Conservation (phyloP, 2,113 vertebrate genomes). For the Anguilla rostrata region DNA sequence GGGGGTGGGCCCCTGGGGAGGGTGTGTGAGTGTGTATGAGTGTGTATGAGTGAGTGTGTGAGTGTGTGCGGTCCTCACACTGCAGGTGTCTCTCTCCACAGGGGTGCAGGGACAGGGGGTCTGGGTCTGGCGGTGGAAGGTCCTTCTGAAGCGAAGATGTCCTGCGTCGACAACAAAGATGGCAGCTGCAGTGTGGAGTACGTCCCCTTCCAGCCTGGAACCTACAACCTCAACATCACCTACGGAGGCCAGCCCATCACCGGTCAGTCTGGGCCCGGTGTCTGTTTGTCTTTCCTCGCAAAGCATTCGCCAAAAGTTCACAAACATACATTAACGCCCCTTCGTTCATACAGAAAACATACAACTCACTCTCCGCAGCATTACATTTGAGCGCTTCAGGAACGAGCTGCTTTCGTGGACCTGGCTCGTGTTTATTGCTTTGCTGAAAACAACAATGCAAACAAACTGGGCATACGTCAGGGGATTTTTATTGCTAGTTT, state of each 20-base stretch:
- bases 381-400: no score
- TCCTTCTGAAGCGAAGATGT: constrained; percentile 93
- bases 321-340: no score
- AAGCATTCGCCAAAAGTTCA: no score
- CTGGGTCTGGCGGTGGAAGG: constrained; percentile 89
- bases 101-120: constrained; percentile 88
- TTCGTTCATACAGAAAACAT: no score
- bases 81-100: constrained; percentile 37
- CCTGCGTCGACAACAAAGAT: constrained; percentile 93
- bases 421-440: no score
- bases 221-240: constrained; percentile 89
- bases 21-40: neutral
- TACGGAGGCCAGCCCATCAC: constrained; percentile 87
- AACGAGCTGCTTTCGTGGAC: no score
- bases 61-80: neutral
- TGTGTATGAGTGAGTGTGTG: neutral
- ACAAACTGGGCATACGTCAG: no score
- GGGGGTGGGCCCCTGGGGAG: neutral
- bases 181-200: constrained; percentile 94
- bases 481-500: no score
- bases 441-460: no score
- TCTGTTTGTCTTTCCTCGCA: neutral
- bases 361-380: no score
- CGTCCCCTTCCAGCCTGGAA: constrained; percentile 84
- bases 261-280: constrained; percentile 60